Conservation (phyloP, 2,113 vertebrate genomes). For the Rhinichthys klamathensis region DNA sequence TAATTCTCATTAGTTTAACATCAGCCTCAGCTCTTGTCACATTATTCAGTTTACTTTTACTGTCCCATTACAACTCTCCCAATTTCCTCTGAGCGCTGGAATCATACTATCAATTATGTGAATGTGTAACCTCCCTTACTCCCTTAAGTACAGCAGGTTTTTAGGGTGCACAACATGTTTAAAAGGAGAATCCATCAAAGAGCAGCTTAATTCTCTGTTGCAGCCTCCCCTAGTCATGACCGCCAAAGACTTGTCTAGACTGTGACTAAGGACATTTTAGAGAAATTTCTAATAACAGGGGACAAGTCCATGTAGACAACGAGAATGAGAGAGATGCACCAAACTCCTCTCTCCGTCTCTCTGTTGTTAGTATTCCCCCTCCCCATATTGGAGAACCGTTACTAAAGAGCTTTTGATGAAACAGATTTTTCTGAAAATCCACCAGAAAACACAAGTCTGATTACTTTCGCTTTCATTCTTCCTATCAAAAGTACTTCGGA, state of each 20-base stretch:
- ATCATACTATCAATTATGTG: slow-evolving; percentile 6
- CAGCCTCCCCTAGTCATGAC: neutral
- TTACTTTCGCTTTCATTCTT: slow-evolving; percentile 54
- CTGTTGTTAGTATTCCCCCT: neutral
- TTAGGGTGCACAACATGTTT: slow-evolving; percentile 14
- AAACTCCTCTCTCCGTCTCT: slow-evolving; percentile 2
- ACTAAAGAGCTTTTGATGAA: slow-evolving; percentile 70
- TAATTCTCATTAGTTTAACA: neutral
- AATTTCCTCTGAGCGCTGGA: slow-evolving; percentile 8
- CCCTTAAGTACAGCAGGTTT: slow-evolving; percentile 3
- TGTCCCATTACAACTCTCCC: slow-evolving; percentile 17
- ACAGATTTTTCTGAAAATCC: slow-evolving; percentile 68
- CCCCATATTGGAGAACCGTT: slow-evolving; percentile 24
- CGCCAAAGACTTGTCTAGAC: slow-evolving; percentile 52
- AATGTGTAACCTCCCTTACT: neutral
- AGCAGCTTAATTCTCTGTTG: neutral
- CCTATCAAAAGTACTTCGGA: slow-evolving; percentile 38
- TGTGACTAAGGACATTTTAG: slow-evolving; percentile 45
- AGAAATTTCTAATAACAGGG: slow-evolving; percentile 36
- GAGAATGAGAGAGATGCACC: neutral
- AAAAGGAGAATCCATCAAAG: slow-evolving; percentile 20
- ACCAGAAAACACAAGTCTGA: slow-evolving; percentile 68
- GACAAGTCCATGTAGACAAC: neutral
- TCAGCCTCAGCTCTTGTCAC: slow-evolving; percentile 47
- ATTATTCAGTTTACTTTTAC: slow-evolving; percentile 55